phyloP scores from a whole-genome alignment of 1,140 invertebrate genomes.

The Hormaphis cornu region DNA sequence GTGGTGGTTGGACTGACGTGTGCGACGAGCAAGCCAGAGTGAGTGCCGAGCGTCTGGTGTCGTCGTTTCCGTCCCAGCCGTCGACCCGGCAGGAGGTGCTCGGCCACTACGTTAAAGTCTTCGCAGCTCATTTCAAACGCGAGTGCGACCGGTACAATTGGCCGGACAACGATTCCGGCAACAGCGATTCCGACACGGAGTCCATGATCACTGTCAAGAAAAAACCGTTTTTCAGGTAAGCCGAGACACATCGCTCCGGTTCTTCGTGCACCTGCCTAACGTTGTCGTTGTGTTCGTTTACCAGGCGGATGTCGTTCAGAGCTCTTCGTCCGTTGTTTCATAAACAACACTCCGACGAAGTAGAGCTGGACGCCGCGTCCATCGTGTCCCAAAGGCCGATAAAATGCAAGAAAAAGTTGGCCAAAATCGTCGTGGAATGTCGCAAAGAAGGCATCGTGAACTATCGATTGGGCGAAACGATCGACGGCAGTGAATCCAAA shows the following conservation, averaged over 20 bases:
- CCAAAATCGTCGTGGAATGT: conserved; percentile 85
- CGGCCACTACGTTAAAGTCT: conserved; percentile 72
- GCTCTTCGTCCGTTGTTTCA: conserved; percentile 75
- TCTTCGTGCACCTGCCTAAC: conserved; percentile 55
- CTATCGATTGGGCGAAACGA: conserved; percentile 79
- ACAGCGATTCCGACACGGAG: conserved; percentile 37
- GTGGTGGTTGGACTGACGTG: conserved; percentile 61
- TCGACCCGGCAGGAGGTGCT: conserved; percentile 61
- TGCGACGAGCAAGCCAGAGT: conserved; percentile 77
- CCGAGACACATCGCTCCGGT: conserved; percentile 62
- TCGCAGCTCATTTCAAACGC: conserved; percentile 68
- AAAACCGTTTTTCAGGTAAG: conserved; percentile 61
- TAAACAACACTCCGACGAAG: conserved; percentile 84
- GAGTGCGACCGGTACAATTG: conserved; percentile 52
- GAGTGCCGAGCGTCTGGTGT: conserved; percentile 76
- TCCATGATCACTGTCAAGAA: conserved; percentile 45
- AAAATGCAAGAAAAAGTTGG: conserved; percentile 72
- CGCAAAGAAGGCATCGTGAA: conserved; percentile 87
- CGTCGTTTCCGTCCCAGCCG: conserved; percentile 57
- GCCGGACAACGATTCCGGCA: conserved; percentile 32
- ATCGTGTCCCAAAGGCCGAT: conserved; percentile 54
- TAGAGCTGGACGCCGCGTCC: conserved; percentile 56
- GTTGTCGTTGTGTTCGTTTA: conserved; percentile 36
- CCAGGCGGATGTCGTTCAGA: conserved; percentile 74
- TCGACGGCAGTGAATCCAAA: conserved; percentile 74